Conservation (phyloP, 2,113 vertebrate genomes). For the Falcunculus frontatus region DNA sequence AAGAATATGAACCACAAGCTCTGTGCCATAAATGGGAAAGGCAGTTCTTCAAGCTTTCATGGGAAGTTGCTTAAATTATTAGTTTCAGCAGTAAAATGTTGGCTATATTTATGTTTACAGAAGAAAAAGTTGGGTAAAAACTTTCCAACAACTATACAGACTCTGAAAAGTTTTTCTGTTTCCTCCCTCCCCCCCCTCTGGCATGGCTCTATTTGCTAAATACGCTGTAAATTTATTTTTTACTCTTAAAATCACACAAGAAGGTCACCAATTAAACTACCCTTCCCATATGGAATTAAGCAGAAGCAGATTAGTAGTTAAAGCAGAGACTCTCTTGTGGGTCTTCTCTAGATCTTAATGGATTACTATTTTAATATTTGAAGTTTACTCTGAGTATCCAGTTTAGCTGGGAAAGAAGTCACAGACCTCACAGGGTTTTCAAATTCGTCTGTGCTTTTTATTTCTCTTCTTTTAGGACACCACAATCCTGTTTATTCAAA, state of each 20-base stretch:
- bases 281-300: slow-evolving; percentile 26
- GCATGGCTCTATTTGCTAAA: not conserved
- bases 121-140: slow-evolving; percentile 1
- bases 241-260: slow-evolving; percentile 5
- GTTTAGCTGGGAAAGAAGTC: slow-evolving; percentile 4
- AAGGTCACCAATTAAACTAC: slow-evolving; percentile 30
- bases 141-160: not conserved
- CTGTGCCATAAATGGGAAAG: slow-evolving; percentile 27
- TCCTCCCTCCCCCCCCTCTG: not conserved
- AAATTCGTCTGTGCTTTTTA: slow-evolving; percentile 22
- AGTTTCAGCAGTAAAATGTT: slow-evolving; percentile 13
- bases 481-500: slow-evolving; percentile 42
- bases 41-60: not conserved
- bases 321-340: not conserved
- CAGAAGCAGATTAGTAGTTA: slow-evolving; percentile 29
- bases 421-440: not conserved
- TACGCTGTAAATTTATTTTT: slow-evolving; percentile 24
- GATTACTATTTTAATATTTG: slow-evolving; percentile 11
- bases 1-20: slow-evolving; percentile 9
- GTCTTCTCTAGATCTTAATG: not conserved
- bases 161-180: not conserved
- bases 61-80: slow-evolving; percentile 31
- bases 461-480: slow-evolving; percentile 13
- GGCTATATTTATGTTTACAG: slow-evolving; percentile 15
- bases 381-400: slow-evolving; percentile 1